These are phyloP conservation scores for Campylorhamphus procurvoides DNA, from an alignment of 2,113 vertebrate species.

Conservation along the genomic window DNA sequence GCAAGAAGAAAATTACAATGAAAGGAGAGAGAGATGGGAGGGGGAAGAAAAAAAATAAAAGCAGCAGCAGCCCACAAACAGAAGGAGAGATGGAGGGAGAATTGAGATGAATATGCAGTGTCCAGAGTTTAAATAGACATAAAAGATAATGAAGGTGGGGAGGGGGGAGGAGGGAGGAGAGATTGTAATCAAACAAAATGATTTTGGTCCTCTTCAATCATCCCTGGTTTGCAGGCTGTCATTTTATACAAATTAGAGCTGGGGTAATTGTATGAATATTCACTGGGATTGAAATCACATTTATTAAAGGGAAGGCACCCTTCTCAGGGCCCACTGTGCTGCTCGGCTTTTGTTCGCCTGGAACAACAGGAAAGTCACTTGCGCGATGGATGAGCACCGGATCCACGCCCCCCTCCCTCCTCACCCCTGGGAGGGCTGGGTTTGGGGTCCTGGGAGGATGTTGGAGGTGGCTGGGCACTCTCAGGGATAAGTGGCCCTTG, in stretches of 20 bases:
- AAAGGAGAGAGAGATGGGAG: conserved; percentile 44
- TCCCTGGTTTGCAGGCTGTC: conserved; percentile 74
- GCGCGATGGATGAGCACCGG: background rate
- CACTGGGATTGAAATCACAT: conserved; percentile 77
- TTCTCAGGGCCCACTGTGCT: conserved; percentile 51
- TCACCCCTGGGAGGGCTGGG: fast-evolving
- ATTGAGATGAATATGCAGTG: conserved; percentile 70
- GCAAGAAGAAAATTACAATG: conserved; percentile 76
- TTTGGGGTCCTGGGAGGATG: background rate
- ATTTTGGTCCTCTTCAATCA: conserved; percentile 75
- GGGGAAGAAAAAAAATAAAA: background rate
- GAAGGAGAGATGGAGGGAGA: conserved; percentile 71
- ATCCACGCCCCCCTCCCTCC: background rate
- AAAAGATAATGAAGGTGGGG: conserved; percentile 78
- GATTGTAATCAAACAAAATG: conserved; percentile 81
- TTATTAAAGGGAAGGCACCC: conserved; percentile 72
- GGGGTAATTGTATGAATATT: conserved; percentile 83
- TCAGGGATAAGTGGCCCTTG: background rate
- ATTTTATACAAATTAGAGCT: conserved; percentile 81
- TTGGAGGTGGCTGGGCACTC: background rate
- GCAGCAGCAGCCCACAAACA: conserved; percentile 61
- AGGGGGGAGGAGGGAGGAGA: conserved; percentile 18
- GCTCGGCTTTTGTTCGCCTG: conserved; percentile 67
- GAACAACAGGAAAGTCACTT: conserved; percentile 57
- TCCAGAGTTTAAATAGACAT: conserved; percentile 78